These are phyloP conservation scores for Herpetotheres cachinnans DNA, from an alignment of 2,113 vertebrate species.

Conservation along the genomic window DNA sequence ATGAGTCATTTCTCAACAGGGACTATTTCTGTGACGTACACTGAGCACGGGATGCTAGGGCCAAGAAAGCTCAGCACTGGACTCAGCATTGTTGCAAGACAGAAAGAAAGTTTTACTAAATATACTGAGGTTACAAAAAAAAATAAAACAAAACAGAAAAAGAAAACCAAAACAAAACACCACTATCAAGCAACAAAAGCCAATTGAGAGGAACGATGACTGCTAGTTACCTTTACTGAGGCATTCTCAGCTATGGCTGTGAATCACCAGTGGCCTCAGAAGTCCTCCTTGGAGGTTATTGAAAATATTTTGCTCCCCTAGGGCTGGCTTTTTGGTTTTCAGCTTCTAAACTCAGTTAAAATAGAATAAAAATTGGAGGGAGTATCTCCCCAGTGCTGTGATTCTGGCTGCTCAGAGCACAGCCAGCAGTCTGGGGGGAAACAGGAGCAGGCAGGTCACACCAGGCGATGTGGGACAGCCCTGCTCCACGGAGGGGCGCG, in stretches of 20 bases:
- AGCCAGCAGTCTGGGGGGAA: not conserved
- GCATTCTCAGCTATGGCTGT: not conserved
- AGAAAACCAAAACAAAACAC: not conserved
- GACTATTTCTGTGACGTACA: accelerated
- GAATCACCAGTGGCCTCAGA: not conserved
- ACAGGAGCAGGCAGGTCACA: not conserved
- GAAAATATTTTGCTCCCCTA: not conserved
- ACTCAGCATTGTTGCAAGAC: not conserved
- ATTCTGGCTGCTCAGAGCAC: not conserved
- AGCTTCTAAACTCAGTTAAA: not conserved
- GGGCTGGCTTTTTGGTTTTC: not conserved
- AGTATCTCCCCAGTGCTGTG: accelerated
- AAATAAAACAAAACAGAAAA: not conserved
- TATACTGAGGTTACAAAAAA: accelerated
- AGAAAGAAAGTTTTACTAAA: not conserved
- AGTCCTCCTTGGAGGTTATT: not conserved
- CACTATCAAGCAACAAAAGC: not conserved
- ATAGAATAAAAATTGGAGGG: not conserved
- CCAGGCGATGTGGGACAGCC: not conserved
- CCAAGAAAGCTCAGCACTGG: not conserved
- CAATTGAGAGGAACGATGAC: not conserved
- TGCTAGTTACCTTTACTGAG: not conserved
- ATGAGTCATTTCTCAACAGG: not conserved
- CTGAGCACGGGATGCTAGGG: not conserved
- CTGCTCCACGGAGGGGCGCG: accelerated